Conservation (phyloP, 2,797 vertebrate species). For the Telmatherina bonti region DNA sequence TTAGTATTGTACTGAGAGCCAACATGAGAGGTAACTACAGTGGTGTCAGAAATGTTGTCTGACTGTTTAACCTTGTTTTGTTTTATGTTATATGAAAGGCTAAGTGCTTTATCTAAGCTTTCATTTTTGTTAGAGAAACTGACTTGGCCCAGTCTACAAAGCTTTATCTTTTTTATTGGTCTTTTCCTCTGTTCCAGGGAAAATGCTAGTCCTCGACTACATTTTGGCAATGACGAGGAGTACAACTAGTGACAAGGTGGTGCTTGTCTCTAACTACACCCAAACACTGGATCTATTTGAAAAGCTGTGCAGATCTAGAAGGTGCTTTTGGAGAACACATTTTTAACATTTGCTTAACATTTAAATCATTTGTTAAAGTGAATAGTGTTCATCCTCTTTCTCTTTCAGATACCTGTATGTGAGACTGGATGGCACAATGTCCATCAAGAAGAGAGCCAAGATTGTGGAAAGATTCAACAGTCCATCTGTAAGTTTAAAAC, state of each 20-base stretch:
- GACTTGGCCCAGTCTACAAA: background rate
- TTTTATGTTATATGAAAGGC: no score
- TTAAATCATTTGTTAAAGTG: background rate
- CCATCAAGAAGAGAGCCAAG: constrained; percentile 97
- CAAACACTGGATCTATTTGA: constrained; percentile 98
- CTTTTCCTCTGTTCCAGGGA: constrained; percentile 80
- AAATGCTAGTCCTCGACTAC: constrained; percentile 97
- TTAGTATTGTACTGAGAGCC: no score
- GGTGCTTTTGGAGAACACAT: constrained; percentile 71
- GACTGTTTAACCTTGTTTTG: no score
- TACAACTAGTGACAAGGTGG: constrained; percentile 93
- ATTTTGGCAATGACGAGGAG: constrained; percentile 94
- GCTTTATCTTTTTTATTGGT: background rate
- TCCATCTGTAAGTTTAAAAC: constrained; percentile 83
- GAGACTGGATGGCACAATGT: constrained; percentile 96
- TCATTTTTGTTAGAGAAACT: background rate
- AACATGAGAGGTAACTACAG: no score
- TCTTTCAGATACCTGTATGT: constrained; percentile 91
- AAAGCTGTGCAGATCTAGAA: constrained; percentile 92
- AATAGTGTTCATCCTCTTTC: background rate
- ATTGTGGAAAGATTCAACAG: constrained; percentile 94
- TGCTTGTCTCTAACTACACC: constrained; percentile 98
- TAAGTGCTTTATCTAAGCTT: background rate
- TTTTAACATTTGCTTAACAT: background rate
- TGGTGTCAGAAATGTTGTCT: no score